Conservation (phyloP, 2,797 vertebrate genomes). For the Sebastes glaucus region DNA sequence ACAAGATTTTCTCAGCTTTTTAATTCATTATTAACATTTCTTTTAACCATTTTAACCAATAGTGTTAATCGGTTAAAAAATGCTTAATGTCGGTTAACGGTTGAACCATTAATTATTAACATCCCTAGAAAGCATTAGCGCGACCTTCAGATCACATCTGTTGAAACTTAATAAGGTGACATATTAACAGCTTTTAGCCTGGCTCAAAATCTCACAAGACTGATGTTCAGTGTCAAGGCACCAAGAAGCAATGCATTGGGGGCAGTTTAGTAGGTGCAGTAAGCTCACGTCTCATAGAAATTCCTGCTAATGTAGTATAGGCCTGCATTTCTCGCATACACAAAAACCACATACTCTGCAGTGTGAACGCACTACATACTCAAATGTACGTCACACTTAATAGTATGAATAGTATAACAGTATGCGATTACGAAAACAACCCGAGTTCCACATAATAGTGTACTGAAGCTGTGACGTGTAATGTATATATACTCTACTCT, state of each 20-base stretch:
- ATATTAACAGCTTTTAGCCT: not conserved
- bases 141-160: not conserved
- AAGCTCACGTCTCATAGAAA: not conserved
- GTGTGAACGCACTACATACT: not conserved
- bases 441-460: not conserved
- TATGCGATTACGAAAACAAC: not conserved
- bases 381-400: not conserved
- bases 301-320: too few species aligned
- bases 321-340: not conserved
- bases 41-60: too few species aligned
- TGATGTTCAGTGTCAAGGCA: not conserved
- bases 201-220: not conserved
- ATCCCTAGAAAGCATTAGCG: too few species aligned
- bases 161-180: not conserved
- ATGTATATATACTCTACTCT: too few species aligned
- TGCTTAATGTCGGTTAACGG: too few species aligned
- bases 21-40: too few species aligned
- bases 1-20: too few species aligned
- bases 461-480: not conserved
- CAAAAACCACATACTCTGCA: not conserved
- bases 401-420: not conserved
- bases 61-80: too few species aligned
- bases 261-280: not conserved
- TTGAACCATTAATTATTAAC: too few species aligned
- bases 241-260: not conserved